These are phyloP conservation scores for Pantelozetes paolii DNA, from an alignment of 2,888 invertebrate genomes.

Conservation along the genomic window DNA sequence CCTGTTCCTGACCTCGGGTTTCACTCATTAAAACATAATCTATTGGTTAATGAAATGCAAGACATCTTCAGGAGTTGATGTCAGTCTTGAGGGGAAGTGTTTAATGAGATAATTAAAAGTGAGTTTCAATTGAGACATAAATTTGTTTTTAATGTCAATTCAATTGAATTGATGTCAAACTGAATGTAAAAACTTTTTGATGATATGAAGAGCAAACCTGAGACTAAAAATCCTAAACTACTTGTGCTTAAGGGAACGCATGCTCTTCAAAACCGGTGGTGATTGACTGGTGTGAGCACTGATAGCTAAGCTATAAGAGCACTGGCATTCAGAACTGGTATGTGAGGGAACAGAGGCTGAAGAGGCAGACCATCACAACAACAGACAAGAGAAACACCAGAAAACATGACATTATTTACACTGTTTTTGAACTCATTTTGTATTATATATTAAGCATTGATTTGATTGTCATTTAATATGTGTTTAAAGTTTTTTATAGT, in stretches of 20 bases:
- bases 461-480: neutral
- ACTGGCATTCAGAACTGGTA: slow-evolving; percentile 5
- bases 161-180: too few relatives aligned
- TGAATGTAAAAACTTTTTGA: too few relatives aligned
- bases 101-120: too few relatives aligned
- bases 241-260: neutral
- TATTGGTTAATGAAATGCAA: too few relatives aligned
- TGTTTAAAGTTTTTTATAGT: neutral
- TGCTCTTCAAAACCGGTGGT: neutral
- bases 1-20: too few relatives aligned
- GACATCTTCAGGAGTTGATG: too few relatives aligned
- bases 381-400: neutral
- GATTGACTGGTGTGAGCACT: neutral
- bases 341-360: neutral
- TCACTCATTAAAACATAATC: too few relatives aligned
- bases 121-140: too few relatives aligned
- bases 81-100: too few relatives aligned
- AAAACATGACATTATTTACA: neutral
- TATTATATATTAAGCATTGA: neutral
- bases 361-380: neutral
- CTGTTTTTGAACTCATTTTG: neutral
- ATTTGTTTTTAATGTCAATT: too few relatives aligned
- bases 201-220: too few relatives aligned
- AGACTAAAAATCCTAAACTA: neutral
- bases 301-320: neutral